phyloP scores from a whole-genome alignment of 2,113 vertebrate genomes.

The Electrona antarctica region DNA sequence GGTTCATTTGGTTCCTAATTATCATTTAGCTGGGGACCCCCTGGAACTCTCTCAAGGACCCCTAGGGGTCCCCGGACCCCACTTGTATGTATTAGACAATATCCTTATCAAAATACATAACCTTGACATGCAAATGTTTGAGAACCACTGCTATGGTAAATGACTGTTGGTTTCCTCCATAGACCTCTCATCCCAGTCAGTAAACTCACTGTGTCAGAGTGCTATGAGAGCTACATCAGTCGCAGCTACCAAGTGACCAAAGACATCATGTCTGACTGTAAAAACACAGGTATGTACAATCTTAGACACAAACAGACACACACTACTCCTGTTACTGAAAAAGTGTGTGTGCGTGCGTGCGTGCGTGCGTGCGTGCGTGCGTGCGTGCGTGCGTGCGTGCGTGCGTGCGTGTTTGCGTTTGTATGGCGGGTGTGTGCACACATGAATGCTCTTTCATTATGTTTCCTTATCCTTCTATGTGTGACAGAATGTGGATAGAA shows the following conservation, averaged over 20 bases:
- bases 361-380: background rate
- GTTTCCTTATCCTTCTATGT: too few relatives aligned
- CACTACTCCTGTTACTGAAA: background rate
- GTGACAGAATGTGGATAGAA: too few relatives aligned
- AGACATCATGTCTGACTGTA: slow-evolving; percentile 94
- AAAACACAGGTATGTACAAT: slow-evolving; percentile 83
- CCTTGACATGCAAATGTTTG: background rate
- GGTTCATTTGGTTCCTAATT: too few relatives aligned
- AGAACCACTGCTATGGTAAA: too few relatives aligned
- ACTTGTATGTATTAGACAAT: too few relatives aligned
- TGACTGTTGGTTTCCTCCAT: slow-evolving; percentile 2
- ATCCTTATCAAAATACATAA: too few relatives aligned
- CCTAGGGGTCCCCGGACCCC: too few relatives aligned
- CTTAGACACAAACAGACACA: background rate
- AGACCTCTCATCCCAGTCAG: slow-evolving; percentile 94
- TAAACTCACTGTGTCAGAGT: slow-evolving; percentile 90
- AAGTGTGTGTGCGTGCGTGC: background rate
- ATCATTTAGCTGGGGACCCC: too few relatives aligned
- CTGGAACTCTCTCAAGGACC: too few relatives aligned
- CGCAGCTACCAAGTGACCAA: slow-evolving; percentile 95
- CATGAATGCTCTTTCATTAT: too few relatives aligned
- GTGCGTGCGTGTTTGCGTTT: background rate
- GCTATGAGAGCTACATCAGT: slow-evolving; percentile 92
- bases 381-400: background rate
- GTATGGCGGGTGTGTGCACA: background rate